Evolutionary conservation across 2,113 vertebrate genomes (phyloP), one percentile per base, ranked within the genome.

Genomic region (Calonectris borealis): DNA sequence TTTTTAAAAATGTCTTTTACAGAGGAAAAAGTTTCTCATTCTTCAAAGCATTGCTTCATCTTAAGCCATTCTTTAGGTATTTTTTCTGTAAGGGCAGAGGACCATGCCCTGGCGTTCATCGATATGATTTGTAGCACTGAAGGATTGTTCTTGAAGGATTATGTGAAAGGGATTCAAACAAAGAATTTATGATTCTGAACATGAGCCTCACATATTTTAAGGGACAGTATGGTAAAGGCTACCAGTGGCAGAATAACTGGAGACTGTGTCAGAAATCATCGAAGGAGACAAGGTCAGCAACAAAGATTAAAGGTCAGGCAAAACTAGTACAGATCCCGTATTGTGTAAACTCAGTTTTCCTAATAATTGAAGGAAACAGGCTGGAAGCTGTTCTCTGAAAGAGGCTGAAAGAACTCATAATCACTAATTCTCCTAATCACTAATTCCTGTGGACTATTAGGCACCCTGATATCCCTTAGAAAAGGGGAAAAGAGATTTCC

Each of bases 401-500:
- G 46, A 83, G 73, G 64, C 69, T 97, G 87, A 93, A 95, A 79
- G 66, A 90, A 78, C 71, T 78, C 75, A 40, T 83, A 91, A 91
- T 77, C 83, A 70, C 85, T 88, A 94, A 94, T 84, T 88, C 87
- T 88, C 60, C 52, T 82, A 90, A 96, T 88, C 76, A 44, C 40
- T 86, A 88, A 84, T 91, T 94, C 69, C 83, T 81, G 36, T 36
- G 66, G 31, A 42, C 52, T 88, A n/a, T 71, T 88, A 92, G 79
- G 79, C 69, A 90, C 65, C 18, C 80, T 89, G 51, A 79, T 83
- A 94, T 81, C 69, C 69, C 62, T 44, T 48, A 76, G 71, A 65
- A 90, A 93, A 65, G 34, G 26, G n/a, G 26, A 17, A 84, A 90
- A 88, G 69, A 77, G 77, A 48, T 72, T 90, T 94, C 78, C 62